Percentiles rank a stretch among this genome's conserved stretches.
phyloP scores from a whole-genome alignment of 2,797 vertebrate genomes.

The Podarcis siculus region DNA sequence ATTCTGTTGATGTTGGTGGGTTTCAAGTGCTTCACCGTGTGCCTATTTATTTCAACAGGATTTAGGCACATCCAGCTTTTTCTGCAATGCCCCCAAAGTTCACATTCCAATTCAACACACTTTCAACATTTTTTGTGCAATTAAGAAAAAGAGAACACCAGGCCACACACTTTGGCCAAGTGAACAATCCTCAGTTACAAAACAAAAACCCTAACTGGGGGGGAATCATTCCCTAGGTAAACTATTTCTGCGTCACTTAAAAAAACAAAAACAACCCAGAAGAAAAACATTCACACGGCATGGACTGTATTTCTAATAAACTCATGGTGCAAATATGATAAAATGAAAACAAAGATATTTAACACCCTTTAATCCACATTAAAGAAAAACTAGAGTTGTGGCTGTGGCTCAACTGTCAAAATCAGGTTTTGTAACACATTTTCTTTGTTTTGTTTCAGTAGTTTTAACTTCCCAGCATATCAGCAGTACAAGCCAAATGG shows the following conservation, averaged over 20 bases:
- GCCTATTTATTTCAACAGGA: constrained; percentile 3
- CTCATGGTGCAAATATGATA: constrained; percentile 73
- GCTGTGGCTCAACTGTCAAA: constrained; percentile 68
- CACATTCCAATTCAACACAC: constrained; percentile 78
- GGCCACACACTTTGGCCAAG: constrained; percentile 72
- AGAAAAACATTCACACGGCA: constrained; percentile 56
- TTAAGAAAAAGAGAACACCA: constrained; percentile 62
- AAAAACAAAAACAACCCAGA: constrained; percentile 60
- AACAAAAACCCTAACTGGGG: constrained; percentile 55
- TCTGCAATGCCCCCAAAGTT: constrained; percentile 26
- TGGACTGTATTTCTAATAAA: constrained; percentile 57
- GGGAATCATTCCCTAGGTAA: constrained; percentile 64
- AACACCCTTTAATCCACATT: constrained; percentile 62
- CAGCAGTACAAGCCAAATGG: constrained; percentile 68
- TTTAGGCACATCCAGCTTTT: constrained; percentile 4
- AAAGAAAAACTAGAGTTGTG: constrained; percentile 64
- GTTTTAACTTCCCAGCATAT: constrained; percentile 66
- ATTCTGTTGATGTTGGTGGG: constrained; percentile 14
- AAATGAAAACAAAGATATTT: constrained; percentile 61
- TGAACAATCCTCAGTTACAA: constrained; percentile 63
- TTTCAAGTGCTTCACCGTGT: neutral
- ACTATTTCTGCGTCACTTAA: constrained; percentile 61
- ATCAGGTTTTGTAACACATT: constrained; percentile 57
- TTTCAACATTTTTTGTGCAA: constrained; percentile 81
- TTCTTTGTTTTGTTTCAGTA: constrained; percentile 51